Evolutionary conservation across 2,113 vertebrate genomes (phyloP), one percentile per base, ranked within the genome.

Genomic region (Ceyx cyanopectus): DNA sequence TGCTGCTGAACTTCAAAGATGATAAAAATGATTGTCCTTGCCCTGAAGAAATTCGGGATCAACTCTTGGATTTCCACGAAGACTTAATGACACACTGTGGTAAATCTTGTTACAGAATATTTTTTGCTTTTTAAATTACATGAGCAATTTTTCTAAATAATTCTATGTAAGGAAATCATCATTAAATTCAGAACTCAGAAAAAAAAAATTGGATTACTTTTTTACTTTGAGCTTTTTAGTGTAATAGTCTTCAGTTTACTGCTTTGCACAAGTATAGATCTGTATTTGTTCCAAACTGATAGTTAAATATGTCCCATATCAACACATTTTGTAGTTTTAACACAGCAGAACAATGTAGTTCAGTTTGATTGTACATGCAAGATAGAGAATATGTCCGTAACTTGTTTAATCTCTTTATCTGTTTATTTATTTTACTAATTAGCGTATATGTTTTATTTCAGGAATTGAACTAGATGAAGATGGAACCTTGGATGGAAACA

Each of bases 21-120:
- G 98, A 99, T 72, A 99, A 99, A 97, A 98, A 96, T 90, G 99
- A 99, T 60, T 99, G 99, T 94, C 99, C 99, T 12, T 99, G 99
- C 93, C 98, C 99, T 7, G 98, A 99, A 85, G 98, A 98, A 96
- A 99, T 99, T 94, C 95, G 98, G 61, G 99, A 99, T 80, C 98
- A 99, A 30, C 98, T 99, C 46, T 90, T 99, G 24, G 98, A 99
- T 95, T 99, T 99, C 93, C 99, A 99, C 20, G 98, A 99, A 89
- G 99, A 99, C 90, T 95, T 99, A 78, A 99, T 99, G 99, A 97
- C 98, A 56, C 99, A 99, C 85, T 99, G 99, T 96, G 99, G 99
- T 99, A 98, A 68, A 41, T 34, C 46, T 76, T 70, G 1, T 60
- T 72, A 85, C 43, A 92, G 26, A 86, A 32, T 37, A 17, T 43